These are phyloP conservation scores for Falco biarmicus DNA, from an alignment of 2,797 vertebrate genomes.

Conservation along the genomic window DNA sequence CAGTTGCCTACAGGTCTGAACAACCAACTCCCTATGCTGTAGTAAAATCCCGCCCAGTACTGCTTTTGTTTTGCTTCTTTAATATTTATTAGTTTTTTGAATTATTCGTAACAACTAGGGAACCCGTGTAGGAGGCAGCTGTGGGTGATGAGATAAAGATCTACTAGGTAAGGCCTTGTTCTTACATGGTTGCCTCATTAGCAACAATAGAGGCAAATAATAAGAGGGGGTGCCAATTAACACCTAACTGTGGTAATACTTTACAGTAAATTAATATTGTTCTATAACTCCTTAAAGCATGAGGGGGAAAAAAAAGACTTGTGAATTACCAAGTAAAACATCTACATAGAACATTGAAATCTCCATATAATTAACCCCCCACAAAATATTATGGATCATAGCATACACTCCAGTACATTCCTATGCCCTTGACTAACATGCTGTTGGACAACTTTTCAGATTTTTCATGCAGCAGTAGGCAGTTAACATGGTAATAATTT, in stretches of 20 bases:
- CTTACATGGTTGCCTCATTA: background rate
- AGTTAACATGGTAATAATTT: background rate
- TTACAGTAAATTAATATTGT: background rate
- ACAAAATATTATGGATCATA: background rate
- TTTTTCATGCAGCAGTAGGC: background rate
- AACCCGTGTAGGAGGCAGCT: background rate
- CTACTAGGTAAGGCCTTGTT: background rate
- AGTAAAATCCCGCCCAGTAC: background rate
- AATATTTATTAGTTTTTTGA: background rate
- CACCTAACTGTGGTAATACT: background rate
- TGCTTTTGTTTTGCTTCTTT: background rate
- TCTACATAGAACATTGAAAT: background rate
- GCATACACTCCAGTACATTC: background rate
- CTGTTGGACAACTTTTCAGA: background rate
- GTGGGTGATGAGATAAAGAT: background rate
- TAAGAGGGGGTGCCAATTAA: background rate
- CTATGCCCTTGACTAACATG: background rate
- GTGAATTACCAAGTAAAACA: background rate
- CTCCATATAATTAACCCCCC: background rate
- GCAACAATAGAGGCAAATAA: background rate
- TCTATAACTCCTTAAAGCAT: background rate
- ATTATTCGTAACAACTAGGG: background rate
- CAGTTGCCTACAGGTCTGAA: background rate
- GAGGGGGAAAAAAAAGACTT: background rate
- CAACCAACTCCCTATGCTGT: background rate